phyloP scores from a whole-genome alignment of 1,140 invertebrate genomes.

The Hylyphantes graminicola region DNA sequence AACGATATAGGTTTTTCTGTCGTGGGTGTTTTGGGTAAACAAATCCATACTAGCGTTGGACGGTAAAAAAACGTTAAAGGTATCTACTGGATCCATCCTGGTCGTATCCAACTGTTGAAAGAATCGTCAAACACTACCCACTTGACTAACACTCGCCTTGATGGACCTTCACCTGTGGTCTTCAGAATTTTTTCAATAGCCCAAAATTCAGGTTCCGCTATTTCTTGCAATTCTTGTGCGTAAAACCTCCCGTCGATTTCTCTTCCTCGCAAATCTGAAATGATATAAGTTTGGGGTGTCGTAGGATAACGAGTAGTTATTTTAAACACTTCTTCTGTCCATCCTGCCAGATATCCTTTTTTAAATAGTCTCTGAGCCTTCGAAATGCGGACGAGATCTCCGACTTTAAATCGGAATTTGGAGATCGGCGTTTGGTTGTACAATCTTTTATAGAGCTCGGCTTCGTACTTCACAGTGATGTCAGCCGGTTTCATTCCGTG shows the following conservation, averaged over 20 bases:
- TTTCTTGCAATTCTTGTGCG: neutral
- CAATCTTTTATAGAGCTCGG: neutral
- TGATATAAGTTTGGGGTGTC: neutral
- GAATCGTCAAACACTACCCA: constrained; percentile 3
- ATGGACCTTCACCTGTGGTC: neutral
- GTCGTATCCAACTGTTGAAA: constrained; percentile 1
- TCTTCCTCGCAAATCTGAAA: neutral
- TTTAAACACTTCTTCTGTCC: neutral
- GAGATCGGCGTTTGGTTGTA: neutral
- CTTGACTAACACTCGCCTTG: neutral
- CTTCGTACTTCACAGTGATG: neutral
- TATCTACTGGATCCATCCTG: neutral
- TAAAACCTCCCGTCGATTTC: neutral
- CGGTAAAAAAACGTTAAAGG: neutral
- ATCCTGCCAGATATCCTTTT: neutral
- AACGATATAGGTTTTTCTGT: neutral
- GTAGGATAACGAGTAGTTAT: neutral
- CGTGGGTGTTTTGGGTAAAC: neutral
- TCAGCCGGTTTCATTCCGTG: neutral
- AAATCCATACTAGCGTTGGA: neutral
- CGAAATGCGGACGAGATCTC: constrained; percentile 2
- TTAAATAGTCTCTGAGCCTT: neutral
- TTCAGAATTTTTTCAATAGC: neutral
- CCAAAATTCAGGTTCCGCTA: neutral
- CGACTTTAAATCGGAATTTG: neutral